A percentile compares a stretch with the other conserved stretches of the same genome.
Conservation (phyloP, 92 coral and sea anemone species). For the Palythoa grandiflora region DNA sequence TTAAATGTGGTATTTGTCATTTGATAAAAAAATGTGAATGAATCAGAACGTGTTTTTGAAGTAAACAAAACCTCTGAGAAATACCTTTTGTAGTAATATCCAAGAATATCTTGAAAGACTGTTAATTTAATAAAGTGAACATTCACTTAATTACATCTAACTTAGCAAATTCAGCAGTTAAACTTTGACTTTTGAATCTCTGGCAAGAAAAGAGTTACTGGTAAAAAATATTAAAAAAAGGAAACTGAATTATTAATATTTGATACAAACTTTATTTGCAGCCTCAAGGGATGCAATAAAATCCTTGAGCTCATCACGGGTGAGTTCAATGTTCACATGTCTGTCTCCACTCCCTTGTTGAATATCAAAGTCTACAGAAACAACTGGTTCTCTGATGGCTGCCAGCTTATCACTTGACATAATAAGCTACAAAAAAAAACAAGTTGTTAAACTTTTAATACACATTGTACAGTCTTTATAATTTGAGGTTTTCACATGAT, state of each 20-base stretch:
- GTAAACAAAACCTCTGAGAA: too few species aligned
- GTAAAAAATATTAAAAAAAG: not conserved
- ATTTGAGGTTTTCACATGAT: too few species aligned
- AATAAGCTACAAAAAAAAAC: slow-evolving; percentile 73
- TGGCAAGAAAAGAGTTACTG: too few species aligned
- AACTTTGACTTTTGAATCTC: not conserved
- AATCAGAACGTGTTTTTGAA: too few species aligned
- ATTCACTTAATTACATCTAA: too few species aligned
- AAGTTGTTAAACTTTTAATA: not conserved
- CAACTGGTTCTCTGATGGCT: slow-evolving; percentile 83
- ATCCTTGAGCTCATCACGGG: slow-evolving; percentile 83
- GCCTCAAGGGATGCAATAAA: slow-evolving; percentile 92
- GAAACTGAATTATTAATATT: not conserved
- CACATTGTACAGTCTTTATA: too few species aligned
- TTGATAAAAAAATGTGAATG: too few species aligned
- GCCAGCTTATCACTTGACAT: slow-evolving; percentile 97
- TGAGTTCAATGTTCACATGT: slow-evolving; percentile 87
- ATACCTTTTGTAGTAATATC: too few species aligned
- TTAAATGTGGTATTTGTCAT: too few species aligned
- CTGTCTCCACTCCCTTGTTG: slow-evolving; percentile 70
- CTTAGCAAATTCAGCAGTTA: too few species aligned
- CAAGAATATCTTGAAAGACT: too few species aligned
- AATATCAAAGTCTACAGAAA: slow-evolving; percentile 88
- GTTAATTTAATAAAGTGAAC: too few species aligned
- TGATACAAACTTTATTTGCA: slow-evolving; percentile 85